Conservation (phyloP, 2,113 vertebrate genomes). For the Motacilla alba region DNA sequence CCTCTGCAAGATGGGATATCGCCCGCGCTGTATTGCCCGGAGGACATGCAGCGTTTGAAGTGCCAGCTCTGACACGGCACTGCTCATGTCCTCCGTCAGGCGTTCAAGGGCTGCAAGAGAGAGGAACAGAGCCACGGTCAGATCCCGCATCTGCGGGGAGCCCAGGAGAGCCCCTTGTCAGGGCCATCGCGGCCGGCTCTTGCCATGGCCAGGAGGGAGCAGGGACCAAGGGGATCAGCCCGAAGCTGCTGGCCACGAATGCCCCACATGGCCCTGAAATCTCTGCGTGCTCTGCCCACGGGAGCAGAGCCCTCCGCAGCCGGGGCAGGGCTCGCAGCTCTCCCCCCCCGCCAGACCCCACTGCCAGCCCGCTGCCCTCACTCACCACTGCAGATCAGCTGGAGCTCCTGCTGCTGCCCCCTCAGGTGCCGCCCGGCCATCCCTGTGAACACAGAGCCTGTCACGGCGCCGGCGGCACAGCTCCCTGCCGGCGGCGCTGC, state of each 20-base stretch:
- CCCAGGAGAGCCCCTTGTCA: no score
- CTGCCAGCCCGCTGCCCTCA: neutral
- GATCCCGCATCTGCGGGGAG: no score
- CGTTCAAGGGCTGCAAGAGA: no score
- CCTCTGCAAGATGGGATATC: no score
- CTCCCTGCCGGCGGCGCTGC: no score
- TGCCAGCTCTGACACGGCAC: no score
- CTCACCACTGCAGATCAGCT: neutral
- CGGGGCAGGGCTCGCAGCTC: neutral
- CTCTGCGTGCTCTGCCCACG: neutral
- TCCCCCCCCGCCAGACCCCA: fast-evolving
- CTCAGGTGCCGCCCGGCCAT: fast-evolving
- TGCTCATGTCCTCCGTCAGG: no score
- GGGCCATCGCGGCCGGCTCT: fast-evolving
- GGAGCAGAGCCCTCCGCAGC: neutral
- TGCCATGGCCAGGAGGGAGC: neutral
- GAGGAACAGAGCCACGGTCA: no score
- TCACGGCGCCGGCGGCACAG: no score
- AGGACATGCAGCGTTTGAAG: no score
- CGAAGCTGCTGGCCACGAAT: fast-evolving
- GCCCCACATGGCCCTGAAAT: fast-evolving
- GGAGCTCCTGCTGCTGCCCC: neutral
- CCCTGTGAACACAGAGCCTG: neutral
- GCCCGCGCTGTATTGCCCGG: no score
- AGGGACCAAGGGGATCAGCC: neutral